A percentile compares a stretch with the other conserved stretches of the same genome.
phyloP scores from a whole-genome alignment of 1,140 invertebrate species.

The Lutraria rhynchaena region DNA sequence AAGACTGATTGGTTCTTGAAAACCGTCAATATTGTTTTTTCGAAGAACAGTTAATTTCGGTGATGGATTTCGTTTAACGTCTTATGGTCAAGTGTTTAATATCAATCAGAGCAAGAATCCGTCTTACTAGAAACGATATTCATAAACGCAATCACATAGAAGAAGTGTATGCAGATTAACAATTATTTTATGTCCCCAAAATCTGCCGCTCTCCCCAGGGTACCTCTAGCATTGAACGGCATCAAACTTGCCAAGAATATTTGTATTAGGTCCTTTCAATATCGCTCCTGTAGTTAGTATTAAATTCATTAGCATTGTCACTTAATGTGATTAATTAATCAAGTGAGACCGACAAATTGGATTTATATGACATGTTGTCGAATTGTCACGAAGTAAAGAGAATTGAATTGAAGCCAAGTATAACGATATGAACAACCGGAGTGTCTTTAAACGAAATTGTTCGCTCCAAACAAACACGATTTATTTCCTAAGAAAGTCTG shows the following conservation, averaged over 20 bases:
- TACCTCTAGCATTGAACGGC: not conserved
- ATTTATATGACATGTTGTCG: constrained; percentile 52
- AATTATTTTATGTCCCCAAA: constrained; percentile 41
- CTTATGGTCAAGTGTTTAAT: constrained; percentile 42
- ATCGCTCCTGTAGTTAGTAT: constrained; percentile 32
- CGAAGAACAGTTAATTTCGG: constrained; percentile 36
- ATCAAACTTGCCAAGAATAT: constrained; percentile 4
- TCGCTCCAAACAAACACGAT: no score
- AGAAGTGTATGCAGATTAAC: constrained; percentile 48
- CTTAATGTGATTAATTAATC: constrained; percentile 57
- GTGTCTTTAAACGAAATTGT: not conserved
- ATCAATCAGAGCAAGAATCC: constrained; percentile 20
- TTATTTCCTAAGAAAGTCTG: no score
- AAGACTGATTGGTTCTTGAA: constrained; percentile 39
- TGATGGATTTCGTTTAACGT: constrained; percentile 43
- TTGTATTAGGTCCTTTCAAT: constrained; percentile 9
- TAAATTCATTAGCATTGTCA: constrained; percentile 58
- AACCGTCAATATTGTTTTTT: constrained; percentile 53
- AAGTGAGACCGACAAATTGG: constrained; percentile 47
- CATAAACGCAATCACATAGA: constrained; percentile 28
- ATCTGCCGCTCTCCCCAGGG: not conserved
- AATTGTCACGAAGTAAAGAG: constrained; percentile 42
- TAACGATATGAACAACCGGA: constrained; percentile 23
- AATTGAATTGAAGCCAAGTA: constrained; percentile 42
- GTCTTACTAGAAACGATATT: constrained; percentile 47